phyloP scores from a whole-genome alignment of 1,140 invertebrate species.

The Neotoxoptera formosana region DNA sequence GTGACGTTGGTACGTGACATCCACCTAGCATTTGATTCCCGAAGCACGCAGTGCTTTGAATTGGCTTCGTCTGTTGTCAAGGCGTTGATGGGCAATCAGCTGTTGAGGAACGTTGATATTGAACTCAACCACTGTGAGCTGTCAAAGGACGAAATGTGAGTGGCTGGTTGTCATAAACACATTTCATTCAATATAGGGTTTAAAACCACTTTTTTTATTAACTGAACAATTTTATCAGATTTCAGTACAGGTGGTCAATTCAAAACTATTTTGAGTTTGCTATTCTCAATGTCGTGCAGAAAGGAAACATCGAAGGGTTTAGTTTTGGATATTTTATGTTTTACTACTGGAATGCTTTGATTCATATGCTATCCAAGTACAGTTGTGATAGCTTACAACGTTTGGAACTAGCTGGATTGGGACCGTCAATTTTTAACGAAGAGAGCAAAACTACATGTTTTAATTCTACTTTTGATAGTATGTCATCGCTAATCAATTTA shows the following conservation, averaged over 20 bases:
- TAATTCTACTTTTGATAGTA: slow-evolving; percentile 36
- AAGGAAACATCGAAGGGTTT: slow-evolving; percentile 45
- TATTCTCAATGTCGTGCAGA: slow-evolving; percentile 24
- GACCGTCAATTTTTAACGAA: slow-evolving; percentile 7
- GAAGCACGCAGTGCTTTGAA: neutral
- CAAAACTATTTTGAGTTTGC: slow-evolving; percentile 36
- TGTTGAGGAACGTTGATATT: slow-evolving; percentile 34
- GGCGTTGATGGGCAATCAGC: neutral
- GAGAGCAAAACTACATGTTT: neutral
- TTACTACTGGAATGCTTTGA: slow-evolving; percentile 52
- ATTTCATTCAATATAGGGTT: neutral
- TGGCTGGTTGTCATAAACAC: neutral
- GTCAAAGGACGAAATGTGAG: slow-evolving; percentile 8
- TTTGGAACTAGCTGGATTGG: slow-evolving; percentile 39
- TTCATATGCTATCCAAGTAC: slow-evolving; percentile 38
- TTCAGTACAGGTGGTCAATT: slow-evolving; percentile 19
- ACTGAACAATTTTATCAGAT: slow-evolving; percentile 17
- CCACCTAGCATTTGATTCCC: slow-evolving; percentile 26
- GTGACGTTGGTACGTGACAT: slow-evolving; percentile 14
- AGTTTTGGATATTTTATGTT: slow-evolving; percentile 48
- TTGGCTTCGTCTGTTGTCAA: neutral
- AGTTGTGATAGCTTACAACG: slow-evolving; percentile 43
- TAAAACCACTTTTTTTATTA: neutral
- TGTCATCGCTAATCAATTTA: slow-evolving; percentile 38
- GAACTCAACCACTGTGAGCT: neutral